Percentiles rank a stretch among this genome's conserved stretches.
Conservation (phyloP, 2,113 vertebrate species). For the Thamnaconus septentrionalis region DNA sequence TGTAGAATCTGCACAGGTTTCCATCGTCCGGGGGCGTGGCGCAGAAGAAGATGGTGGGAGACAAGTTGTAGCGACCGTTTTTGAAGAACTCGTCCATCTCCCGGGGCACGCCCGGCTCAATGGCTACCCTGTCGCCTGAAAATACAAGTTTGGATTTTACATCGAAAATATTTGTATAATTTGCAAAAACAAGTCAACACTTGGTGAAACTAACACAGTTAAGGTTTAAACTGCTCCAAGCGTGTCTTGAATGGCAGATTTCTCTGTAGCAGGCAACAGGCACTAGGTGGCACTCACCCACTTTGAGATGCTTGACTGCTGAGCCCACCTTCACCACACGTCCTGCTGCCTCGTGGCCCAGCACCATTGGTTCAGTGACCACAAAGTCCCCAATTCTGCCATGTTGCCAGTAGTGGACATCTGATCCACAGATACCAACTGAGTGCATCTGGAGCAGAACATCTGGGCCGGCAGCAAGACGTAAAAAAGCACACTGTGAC, state of each 20-base stretch:
- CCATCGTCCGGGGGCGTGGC: slow-evolving; percentile 93
- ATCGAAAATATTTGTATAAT: no score
- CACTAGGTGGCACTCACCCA: slow-evolving; percentile 62
- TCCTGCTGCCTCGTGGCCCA: slow-evolving; percentile 92
- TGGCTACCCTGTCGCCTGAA: slow-evolving; percentile 90
- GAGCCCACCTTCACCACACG: slow-evolving; percentile 86
- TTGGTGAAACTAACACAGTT: no score
- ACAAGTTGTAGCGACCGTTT: slow-evolving; percentile 89
- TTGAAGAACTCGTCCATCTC: slow-evolving; percentile 91
- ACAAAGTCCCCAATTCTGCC: slow-evolving; percentile 88
- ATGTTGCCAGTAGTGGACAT: slow-evolving; percentile 94
- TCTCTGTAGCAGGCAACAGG: no score
- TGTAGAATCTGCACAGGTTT: slow-evolving; percentile 90
- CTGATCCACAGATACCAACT: slow-evolving; percentile 94
- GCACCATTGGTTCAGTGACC: slow-evolving; percentile 86
- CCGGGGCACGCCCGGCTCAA: slow-evolving; percentile 89
- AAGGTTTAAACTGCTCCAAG: no score
- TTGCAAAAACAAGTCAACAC: no score
- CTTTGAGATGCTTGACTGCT: slow-evolving; percentile 83
- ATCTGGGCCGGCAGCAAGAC: slow-evolving; percentile 69
- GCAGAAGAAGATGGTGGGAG: slow-evolving; percentile 92
- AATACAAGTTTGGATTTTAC: background rate
- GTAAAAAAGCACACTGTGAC: no score
- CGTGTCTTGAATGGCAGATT: no score
- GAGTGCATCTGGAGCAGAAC: slow-evolving; percentile 94